Evolutionary conservation across 2,888 invertebrate genomes (phyloP).

Genomic region (Amphipyra berbera): DNA sequence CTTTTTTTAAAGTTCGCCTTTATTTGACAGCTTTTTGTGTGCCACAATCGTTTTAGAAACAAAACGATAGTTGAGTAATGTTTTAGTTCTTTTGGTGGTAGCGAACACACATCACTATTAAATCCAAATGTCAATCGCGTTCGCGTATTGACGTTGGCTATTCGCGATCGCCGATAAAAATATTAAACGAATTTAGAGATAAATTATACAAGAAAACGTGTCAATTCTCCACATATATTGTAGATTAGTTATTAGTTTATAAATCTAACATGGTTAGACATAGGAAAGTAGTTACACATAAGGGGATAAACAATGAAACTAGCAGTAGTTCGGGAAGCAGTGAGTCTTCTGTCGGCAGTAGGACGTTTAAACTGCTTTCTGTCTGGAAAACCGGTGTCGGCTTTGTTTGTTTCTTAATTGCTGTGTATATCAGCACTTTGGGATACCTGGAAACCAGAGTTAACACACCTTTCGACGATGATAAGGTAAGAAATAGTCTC

Average conservation of each 20-base stretch:
- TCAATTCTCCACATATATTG: conserved; percentile 63
- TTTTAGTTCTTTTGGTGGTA: not conserved
- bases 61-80: no score
- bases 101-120: conserved; percentile 35
- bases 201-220: conserved; percentile 58
- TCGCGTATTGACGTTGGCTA: conserved; percentile 50
- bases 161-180: conserved; percentile 45
- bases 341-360: conserved; percentile 63
- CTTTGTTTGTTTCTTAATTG: conserved; percentile 91
- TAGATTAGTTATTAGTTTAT: conserved; percentile 43
- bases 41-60: no score
- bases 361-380: conserved; percentile 70
- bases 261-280: conserved; percentile 75
- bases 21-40: no score
- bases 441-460: conserved; percentile 97
- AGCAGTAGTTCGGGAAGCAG: conserved; percentile 76
- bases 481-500: conserved; percentile 89
- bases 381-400: conserved; percentile 91
- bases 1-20: no score
- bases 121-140: conserved; percentile 49
- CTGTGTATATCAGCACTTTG: conserved; percentile 93
- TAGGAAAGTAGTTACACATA: conserved; percentile 72
- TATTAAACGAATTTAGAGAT: conserved; percentile 42
- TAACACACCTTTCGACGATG: conserved; percentile 95
- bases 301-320: conserved; percentile 71